Base-by-base conservation (phyloP, 2,888 invertebrate species). In the Dinocampus coccinellae region DNA sequence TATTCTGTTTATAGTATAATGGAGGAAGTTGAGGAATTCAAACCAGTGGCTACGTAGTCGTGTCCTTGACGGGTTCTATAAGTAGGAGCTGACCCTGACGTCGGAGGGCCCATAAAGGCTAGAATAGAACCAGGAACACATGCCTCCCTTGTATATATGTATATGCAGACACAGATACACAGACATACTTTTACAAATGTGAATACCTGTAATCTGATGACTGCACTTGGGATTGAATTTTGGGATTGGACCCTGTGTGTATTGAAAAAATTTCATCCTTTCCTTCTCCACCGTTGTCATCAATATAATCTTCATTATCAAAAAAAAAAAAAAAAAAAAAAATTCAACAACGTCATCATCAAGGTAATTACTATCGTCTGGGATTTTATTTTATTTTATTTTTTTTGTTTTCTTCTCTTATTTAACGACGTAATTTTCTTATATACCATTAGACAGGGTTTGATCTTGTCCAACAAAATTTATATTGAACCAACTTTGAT, bases 71-170 rank as follows among this genome's bases (percentile, higher is more conserved):
- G 34, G 20, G 26, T 16, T 34, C 58, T 58, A n/a, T 20, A 16
- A 16, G 29, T 33, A 58, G 58, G 34, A 20, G 58, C 34, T 33
- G 58, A 34, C 33, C 58, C 58, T 33, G 58, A 58, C 47, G 47
- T 47, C 47, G 20, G 9, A 47, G 47, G 47, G 47, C 47, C 47
- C 47, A 47, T 47, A 47, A 47, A 20, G 7, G 47, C 47, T 16
- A 47, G 16, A 47, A 16, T 47, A 47, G 20, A 47, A 20, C 47
- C 47, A 47, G 47, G 47, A 47, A 47, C 47, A 47, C 47, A 4
- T 13, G 13, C n/a, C 47, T 20, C 20, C 47, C 16, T 7, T 47
- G 16, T 9, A 16, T 9, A 47, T 2, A 47, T 47, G 9, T 47
- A n/a, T 16, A 29, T 4, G 29, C 3, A 29, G 29, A 3, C 29